Evolutionary conservation across 1,140 invertebrate genomes (phyloP).

Genomic region (Bombus soroeensis): DNA sequence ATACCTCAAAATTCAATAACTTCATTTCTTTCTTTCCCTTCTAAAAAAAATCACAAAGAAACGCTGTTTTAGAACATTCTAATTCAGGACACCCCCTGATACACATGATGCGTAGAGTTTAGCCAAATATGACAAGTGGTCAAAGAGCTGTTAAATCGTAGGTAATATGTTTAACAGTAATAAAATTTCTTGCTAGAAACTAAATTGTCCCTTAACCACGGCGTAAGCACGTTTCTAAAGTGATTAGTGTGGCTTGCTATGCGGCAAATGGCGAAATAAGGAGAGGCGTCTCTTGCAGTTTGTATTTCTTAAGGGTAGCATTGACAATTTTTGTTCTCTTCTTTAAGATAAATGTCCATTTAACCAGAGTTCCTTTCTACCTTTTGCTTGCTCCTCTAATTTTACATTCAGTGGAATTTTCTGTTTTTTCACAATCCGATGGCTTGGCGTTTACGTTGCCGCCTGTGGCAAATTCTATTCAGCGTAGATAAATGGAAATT

Average conservation of each 20-base stretch:
- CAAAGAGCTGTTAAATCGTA: background rate
- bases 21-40: too few relatives aligned
- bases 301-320: background rate
- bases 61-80: too few relatives aligned
- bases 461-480: background rate
- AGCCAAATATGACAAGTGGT: background rate
- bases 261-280: background rate
- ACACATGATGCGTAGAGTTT: too few relatives aligned
- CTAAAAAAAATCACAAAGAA: too few relatives aligned
- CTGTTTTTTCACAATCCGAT: background rate
- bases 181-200: background rate
- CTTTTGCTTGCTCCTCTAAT: background rate
- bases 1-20: too few relatives aligned
- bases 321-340: background rate
- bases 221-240: conserved; percentile 1
- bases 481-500: background rate
- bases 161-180: background rate
- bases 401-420: background rate
- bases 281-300: background rate
- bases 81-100: too few relatives aligned
- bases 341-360: background rate
- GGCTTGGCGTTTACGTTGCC: too few relatives aligned
- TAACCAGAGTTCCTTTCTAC: background rate
- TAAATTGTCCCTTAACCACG: background rate
- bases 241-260: background rate